Conservation (phyloP, 1,140 invertebrate species). For the Caerostris extrusa region DNA sequence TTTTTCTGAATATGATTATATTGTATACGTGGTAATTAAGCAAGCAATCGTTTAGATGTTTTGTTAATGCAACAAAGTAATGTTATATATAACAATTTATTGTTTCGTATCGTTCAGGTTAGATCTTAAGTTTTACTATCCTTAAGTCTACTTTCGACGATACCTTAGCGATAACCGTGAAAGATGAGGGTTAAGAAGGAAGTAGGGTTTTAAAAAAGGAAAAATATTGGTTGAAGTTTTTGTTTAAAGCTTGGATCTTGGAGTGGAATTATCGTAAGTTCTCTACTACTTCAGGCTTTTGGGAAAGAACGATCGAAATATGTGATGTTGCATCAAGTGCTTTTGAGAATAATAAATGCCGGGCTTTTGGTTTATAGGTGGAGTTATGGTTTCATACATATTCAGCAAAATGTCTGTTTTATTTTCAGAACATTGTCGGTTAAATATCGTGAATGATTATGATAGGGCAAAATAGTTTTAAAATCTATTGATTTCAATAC, state of each 20-base stretch:
- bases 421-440: neutral
- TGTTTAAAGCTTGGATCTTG: slow-evolving; percentile 43
- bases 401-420: neutral
- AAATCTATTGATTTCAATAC: no score
- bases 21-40: no score
- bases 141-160: slow-evolving; percentile 41
- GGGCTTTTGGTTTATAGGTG: neutral
- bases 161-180: slow-evolving; percentile 54
- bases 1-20: no score
- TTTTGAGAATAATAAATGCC: slow-evolving; percentile 25
- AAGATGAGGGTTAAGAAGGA: slow-evolving; percentile 2
- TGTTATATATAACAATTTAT: no score
- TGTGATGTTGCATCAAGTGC: neutral
- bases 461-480: neutral
- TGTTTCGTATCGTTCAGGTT: slow-evolving; percentile 33
- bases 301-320: neutral
- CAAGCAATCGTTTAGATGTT: no score
- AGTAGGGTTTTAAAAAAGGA: neutral
- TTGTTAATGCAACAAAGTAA: no score
- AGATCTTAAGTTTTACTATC: slow-evolving; percentile 34
- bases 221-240: neutral
- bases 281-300: neutral
- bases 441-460: neutral
- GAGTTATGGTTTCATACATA: slow-evolving; percentile 23
- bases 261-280: slow-evolving; percentile 18